Base-by-base conservation (phyloP, 2,113 vertebrate genomes). In the Probosciger aterrimus region DNA sequence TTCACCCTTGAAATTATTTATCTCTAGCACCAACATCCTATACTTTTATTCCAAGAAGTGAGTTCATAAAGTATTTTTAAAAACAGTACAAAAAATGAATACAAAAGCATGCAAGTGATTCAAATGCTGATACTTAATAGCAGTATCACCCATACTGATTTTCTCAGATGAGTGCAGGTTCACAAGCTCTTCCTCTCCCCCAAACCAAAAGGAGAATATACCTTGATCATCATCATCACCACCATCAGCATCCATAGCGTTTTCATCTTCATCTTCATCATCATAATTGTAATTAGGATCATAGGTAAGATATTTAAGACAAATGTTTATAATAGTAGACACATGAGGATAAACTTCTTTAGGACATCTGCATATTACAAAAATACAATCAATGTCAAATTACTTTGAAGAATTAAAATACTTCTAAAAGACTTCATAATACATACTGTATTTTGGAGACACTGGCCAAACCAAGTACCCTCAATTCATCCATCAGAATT, bases 251-350 rank as follows among this genome's bases (percentile, higher is more conserved):
- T 99, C 99, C 99, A 99, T 99, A 57, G 99, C 99, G 92, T 99
- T 99, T 97, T 99, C 99, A 90, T 99, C 99, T 97, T 99, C 99
- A 80, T 99, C 99, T 95, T 99, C 99, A 65, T 99, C 99, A 88
- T 99, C 99, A 44, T 99, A 99, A 98, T 99, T 99, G 92, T 99
- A 99, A 98, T 99, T 99, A 65, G 99, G 99, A 98, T 99, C 99
- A 83, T 99, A 99, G 46, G 99, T 99, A 98, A 99, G 98, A 97
- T 99, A 99, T 84, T 99, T 99, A 85, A 99, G 98, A 97, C 99
- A 99, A 97, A 99, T 99, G 94, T 99, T 99, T 98, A 99, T 99
- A 97, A 99, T 98, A 18, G 99, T 99, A 94, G 99, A 98, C 33
- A 99, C 99, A 95, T 99, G 99, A 95, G 99, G 99, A 97, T 99